Conservation (phyloP, 2,888 invertebrate species). For the Ecdyonurus torrentis region DNA sequence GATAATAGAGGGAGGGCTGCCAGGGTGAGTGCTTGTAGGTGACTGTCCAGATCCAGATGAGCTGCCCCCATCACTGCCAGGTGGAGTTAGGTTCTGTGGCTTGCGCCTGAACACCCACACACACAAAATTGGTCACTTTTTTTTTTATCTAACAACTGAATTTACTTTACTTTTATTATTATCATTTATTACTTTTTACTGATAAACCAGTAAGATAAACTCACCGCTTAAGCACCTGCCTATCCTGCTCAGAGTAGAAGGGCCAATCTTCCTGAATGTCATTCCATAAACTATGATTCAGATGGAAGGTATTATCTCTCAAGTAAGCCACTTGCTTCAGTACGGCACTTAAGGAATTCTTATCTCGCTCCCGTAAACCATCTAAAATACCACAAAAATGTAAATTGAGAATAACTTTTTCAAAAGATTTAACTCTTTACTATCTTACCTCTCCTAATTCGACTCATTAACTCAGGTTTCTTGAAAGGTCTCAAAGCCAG, state of each 20-base stretch:
- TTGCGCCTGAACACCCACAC: slow-evolving; percentile 44
- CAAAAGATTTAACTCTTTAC: slow-evolving; percentile 22
- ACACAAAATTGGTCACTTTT: too few relatives aligned
- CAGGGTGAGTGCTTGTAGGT: slow-evolving; percentile 53
- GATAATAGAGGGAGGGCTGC: slow-evolving; percentile 45
- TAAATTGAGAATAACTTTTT: not conserved
- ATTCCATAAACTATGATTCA: slow-evolving; percentile 77
- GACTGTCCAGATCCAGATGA: slow-evolving; percentile 60
- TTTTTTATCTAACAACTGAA: too few relatives aligned
- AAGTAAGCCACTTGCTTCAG: slow-evolving; percentile 64
- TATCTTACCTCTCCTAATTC: slow-evolving; percentile 71
- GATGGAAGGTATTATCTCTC: slow-evolving; percentile 78
- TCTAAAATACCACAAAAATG: slow-evolving; percentile 37
- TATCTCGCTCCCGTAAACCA: slow-evolving; percentile 72
- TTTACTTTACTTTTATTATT: too few relatives aligned
- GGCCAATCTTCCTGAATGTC: slow-evolving; percentile 92
- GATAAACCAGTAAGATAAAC: too few relatives aligned
- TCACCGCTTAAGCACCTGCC: slow-evolving; percentile 65
- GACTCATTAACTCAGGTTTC: slow-evolving; percentile 74
- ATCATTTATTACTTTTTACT: too few relatives aligned
- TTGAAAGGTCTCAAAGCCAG: slow-evolving; percentile 85
- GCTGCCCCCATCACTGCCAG: slow-evolving; percentile 62
- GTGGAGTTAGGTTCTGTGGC: slow-evolving; percentile 81
- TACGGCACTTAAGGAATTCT: slow-evolving; percentile 54
- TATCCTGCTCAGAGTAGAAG: slow-evolving; percentile 80